phyloP scores from a whole-genome alignment of 2,797 vertebrate species.

The Amazonetta brasiliensis region DNA sequence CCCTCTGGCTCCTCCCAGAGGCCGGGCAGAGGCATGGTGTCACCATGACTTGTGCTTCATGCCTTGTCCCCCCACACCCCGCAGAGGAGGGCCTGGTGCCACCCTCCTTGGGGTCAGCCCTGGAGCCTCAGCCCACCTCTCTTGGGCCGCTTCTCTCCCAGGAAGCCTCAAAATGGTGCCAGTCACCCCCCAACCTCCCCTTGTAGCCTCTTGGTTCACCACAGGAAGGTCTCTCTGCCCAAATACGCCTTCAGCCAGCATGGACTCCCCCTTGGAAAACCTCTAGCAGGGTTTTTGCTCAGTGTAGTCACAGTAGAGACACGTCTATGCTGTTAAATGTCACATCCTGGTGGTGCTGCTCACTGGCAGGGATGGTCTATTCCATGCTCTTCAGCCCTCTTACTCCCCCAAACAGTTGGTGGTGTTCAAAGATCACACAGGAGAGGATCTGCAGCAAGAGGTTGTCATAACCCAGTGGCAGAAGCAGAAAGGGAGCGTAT shows the following conservation, averaged over 20 bases:
- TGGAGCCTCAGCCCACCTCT: neutral
- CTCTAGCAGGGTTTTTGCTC: neutral
- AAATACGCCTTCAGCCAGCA: neutral
- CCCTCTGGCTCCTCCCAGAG: neutral
- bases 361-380: accelerated
- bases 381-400: neutral
- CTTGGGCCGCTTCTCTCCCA: neutral
- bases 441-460: neutral
- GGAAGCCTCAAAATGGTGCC: neutral
- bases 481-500: neutral
- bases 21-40: neutral
- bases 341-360: neutral
- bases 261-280: neutral
- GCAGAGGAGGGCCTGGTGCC: neutral
- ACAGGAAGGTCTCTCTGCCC: neutral
- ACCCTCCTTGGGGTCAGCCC: neutral
- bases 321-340: accelerated
- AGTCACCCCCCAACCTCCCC: neutral
- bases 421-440: neutral
- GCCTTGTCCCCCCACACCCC: neutral
- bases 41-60: accelerated
- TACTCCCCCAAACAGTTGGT: neutral
- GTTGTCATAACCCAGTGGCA: neutral
- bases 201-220: neutral
- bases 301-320: neutral